phyloP scores from a whole-genome alignment of 2,113 vertebrate species.

The Macquaria australasica region DNA sequence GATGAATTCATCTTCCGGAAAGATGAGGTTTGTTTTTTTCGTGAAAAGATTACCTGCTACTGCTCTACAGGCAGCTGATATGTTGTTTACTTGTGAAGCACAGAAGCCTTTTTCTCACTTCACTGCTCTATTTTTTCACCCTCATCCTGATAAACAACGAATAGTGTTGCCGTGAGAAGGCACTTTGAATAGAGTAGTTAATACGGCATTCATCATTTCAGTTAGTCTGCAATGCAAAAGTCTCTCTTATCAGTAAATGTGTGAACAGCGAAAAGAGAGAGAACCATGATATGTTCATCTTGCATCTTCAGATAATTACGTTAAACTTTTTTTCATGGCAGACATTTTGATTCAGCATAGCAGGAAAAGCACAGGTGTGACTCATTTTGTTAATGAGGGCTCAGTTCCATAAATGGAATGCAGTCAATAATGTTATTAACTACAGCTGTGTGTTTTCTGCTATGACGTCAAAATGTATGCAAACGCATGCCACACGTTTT shows the following conservation, averaged over 20 bases:
- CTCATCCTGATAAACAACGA: slow-evolving; percentile 19
- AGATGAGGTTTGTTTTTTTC: slow-evolving; percentile 39
- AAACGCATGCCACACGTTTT: not conserved
- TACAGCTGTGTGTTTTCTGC: not conserved
- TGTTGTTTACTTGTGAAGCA: slow-evolving; percentile 43
- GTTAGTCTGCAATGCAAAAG: not conserved
- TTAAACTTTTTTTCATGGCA: not conserved
- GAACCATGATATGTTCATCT: not conserved
- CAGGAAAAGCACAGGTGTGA: not conserved
- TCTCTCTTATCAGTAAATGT: not conserved
- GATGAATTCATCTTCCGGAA: slow-evolving; percentile 48
- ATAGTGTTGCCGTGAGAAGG: not conserved
- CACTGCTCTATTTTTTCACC: not conserved
- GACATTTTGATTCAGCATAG: not conserved
- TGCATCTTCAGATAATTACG: not conserved
- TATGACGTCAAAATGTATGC: not conserved
- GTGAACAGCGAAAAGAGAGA: not conserved
- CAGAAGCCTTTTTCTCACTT: not conserved
- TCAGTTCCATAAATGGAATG: not conserved
- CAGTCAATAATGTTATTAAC: not conserved
- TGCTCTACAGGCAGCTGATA: slow-evolving; percentile 16
- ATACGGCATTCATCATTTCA: not conserved
- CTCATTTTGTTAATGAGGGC: slow-evolving; percentile 20
- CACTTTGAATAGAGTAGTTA: not conserved
- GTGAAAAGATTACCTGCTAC: slow-evolving; percentile 33